Evolutionary conservation across 2,888 invertebrate genomes (phyloP).

Genomic region (Nymphalis polychloros): DNA sequence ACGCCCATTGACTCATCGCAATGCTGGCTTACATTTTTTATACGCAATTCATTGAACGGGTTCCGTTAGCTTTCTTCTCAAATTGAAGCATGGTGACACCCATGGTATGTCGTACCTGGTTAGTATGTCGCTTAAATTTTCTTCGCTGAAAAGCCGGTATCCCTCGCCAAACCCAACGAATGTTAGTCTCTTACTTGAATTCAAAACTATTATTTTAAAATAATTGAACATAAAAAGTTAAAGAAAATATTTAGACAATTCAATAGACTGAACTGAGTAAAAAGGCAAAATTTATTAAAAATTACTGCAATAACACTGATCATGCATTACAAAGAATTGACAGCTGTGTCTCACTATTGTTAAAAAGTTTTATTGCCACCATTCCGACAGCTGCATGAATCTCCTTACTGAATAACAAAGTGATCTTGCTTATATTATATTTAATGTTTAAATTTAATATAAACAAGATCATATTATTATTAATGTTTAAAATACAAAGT

Average conservation of each 20-base stretch:
- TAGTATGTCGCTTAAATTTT: conserved; percentile 3
- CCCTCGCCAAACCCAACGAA: background rate
- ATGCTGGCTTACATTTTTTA: conserved; percentile 59
- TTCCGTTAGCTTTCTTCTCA: conserved; percentile 47
- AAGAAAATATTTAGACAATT: background rate
- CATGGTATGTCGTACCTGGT: conserved; percentile 15
- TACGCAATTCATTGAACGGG: conserved; percentile 63
- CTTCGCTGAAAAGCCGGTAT: conserved; percentile 11
- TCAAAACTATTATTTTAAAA: background rate
- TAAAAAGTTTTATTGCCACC: background rate
- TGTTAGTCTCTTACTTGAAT: background rate
- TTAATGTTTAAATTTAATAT: no score
- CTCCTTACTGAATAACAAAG: background rate
- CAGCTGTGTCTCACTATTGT: background rate
- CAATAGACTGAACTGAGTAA: no score
- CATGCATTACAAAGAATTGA: background rate
- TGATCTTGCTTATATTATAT: no score
- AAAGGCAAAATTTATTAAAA: no score
- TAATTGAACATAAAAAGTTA: background rate
- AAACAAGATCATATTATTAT: no score
- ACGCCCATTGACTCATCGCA: conserved; percentile 77
- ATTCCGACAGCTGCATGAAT: conserved; percentile 5
- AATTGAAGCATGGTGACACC: conserved; percentile 9
- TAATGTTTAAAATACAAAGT: background rate
- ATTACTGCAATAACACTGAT: no score